A percentile compares a stretch with the other conserved stretches of the same genome.
Evolutionary conservation across 2,888 invertebrate genomes (phyloP).

Genomic region (Lingula anatina): DNA sequence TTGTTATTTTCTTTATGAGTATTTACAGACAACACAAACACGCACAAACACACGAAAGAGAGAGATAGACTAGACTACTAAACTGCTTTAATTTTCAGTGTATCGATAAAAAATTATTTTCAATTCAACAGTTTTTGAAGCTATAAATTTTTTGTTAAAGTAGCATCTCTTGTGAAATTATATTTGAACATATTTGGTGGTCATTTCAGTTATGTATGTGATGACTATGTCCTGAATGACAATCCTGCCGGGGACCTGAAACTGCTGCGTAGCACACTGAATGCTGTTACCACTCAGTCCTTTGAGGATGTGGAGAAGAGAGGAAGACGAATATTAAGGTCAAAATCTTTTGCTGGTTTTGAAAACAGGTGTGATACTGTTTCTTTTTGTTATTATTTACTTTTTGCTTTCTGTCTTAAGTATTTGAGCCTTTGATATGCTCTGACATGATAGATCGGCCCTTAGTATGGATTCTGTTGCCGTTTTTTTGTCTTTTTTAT

Average conservation of each 20-base stretch:
- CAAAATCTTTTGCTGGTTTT: constrained; percentile 29
- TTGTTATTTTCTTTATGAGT: too few species aligned
- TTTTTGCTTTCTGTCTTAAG: background rate
- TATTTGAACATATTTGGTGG: background rate
- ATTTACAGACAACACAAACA: too few species aligned
- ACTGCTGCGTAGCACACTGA: constrained; percentile 37
- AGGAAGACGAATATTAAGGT: constrained; percentile 31
- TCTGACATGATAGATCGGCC: too few species aligned
- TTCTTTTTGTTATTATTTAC: background rate
- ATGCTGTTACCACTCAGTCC: constrained; percentile 42
- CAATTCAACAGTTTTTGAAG: background rate
- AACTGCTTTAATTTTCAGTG: too few species aligned
- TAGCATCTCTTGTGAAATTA: background rate
- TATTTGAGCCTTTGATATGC: too few species aligned
- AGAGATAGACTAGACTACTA: too few species aligned
- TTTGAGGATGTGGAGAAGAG: constrained; percentile 30
- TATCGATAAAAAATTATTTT: too few species aligned
- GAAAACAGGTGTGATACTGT: constrained; percentile 20
- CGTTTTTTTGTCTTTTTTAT: too few species aligned
- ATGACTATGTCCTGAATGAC: constrained; percentile 49
- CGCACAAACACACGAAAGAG: too few species aligned
- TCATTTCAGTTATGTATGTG: constrained; percentile 44
- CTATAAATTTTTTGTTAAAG: background rate
- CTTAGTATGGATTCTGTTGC: too few species aligned
- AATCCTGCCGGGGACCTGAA: constrained; percentile 46